Evolutionary conservation across 2,888 invertebrate species (phyloP).

Genomic region (Sympetrum striolatum): DNA sequence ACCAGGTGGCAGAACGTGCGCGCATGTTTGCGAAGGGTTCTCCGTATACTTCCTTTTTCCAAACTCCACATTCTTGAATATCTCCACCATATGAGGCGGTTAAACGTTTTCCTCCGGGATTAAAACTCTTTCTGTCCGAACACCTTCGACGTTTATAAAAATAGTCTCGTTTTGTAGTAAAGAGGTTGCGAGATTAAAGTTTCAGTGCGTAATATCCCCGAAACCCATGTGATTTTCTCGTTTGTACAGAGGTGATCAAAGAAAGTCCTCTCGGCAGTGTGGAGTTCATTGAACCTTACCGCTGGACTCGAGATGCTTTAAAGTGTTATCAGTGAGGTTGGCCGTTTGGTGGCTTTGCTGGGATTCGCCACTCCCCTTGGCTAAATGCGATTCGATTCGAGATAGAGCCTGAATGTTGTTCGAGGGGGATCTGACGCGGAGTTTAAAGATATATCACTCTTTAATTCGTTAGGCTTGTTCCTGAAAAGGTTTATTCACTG

Average conservation of each 20-base stretch:
- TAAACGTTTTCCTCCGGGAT: not conserved
- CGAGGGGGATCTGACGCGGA: too few relatives aligned
- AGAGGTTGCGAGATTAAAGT: not conserved
- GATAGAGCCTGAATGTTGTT: too few relatives aligned
- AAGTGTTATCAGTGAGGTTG: too few relatives aligned
- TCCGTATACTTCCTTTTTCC: not conserved
- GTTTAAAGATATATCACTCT: too few relatives aligned
- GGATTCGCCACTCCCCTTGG: too few relatives aligned
- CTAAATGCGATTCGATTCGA: too few relatives aligned
- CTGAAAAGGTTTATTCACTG: too few relatives aligned
- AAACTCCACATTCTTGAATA: not conserved
- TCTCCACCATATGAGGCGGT: not conserved
- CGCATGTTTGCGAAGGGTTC: not conserved
- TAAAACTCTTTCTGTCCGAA: not conserved
- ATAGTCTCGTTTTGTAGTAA: not conserved
- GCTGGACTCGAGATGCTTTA: too few relatives aligned
- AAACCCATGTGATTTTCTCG: not conserved
- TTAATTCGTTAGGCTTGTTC: too few relatives aligned
- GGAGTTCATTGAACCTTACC: too few relatives aligned
- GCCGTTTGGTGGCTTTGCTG: too few relatives aligned
- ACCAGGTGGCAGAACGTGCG: not conserved
- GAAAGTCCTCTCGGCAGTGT: too few relatives aligned
- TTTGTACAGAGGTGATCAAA: not conserved
- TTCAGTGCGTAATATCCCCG: not conserved
- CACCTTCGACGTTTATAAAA: not conserved